A percentile compares a stretch with the other conserved stretches of the same genome.
Conservation (phyloP, 2,113 vertebrate species). For the Melanerpes formicivorus region DNA sequence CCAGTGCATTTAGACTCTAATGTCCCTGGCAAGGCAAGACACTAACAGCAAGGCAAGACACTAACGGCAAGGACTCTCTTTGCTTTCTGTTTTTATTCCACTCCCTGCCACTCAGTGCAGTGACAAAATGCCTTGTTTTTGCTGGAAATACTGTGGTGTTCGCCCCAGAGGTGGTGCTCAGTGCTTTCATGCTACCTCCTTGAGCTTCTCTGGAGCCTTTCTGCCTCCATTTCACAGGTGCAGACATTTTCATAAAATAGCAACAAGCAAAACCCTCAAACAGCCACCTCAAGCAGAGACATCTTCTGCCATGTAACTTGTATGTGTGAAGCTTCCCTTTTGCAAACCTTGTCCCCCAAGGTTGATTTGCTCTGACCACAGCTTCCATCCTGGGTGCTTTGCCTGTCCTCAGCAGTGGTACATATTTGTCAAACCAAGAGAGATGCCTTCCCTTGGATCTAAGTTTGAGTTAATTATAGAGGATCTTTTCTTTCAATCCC, state of each 20-base stretch:
- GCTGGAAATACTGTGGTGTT: not conserved
- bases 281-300: not conserved
- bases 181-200: not conserved
- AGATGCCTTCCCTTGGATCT: rapidly evolving
- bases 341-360: not conserved
- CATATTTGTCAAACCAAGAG: rapidly evolving
- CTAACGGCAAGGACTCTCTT: not conserved
- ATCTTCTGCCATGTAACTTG: not conserved
- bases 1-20: not conserved
- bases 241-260: not conserved
- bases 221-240: not conserved
- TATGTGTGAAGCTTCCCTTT: not conserved
- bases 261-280: not conserved
- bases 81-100: not conserved
- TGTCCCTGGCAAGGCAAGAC: not conserved
- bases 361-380: not conserved
- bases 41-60: no score
- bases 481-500: not conserved
- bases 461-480: not conserved
- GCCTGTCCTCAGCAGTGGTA: not conserved
- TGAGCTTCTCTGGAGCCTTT: not conserved
- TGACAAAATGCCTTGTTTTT: not conserved
- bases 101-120: not conserved
- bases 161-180: rapidly evolving
- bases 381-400: not conserved